Evolutionary conservation across 2,797 vertebrate species (phyloP).

Genomic region (Amazona ochrocephala): DNA sequence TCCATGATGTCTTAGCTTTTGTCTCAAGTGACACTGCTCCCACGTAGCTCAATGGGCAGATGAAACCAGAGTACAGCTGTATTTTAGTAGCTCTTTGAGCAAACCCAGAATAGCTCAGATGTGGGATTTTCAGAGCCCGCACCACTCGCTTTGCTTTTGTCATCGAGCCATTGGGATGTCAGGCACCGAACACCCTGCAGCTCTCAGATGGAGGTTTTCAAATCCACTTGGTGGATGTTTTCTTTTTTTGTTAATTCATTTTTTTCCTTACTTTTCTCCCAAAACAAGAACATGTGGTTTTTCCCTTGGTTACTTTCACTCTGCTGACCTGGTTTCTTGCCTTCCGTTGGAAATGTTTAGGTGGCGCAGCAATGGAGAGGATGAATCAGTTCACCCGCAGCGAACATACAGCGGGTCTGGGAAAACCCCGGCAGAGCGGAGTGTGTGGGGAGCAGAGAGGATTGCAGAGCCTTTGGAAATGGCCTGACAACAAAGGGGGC

Average conservation of each 20-base stretch:
- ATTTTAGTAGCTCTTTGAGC: neutral
- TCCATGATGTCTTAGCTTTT: fast-evolving
- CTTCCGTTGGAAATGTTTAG: conserved; percentile 44
- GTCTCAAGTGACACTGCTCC: neutral
- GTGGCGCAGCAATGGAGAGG: neutral
- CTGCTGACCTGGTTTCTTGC: conserved; percentile 52
- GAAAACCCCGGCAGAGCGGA: neutral
- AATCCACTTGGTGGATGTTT: neutral
- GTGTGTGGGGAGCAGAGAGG: neutral
- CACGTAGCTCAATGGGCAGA: neutral
- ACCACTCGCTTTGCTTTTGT: neutral
- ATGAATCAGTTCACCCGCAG: conserved; percentile 36
- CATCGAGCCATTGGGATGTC: neutral
- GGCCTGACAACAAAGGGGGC: fast-evolving
- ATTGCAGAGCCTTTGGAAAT: neutral
- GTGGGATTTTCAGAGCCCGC: neutral
- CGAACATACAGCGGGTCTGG: neutral
- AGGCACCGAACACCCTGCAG: neutral
- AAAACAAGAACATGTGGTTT: neutral
- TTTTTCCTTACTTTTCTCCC: neutral
- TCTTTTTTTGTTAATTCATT: neutral
- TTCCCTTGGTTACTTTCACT: conserved; percentile 48
- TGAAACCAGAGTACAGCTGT: fast-evolving
- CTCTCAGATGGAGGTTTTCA: neutral
- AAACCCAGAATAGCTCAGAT: fast-evolving